These are phyloP conservation scores for Pollenia amentaria DNA, from an alignment of 2,888 invertebrate species.

Conservation along the genomic window DNA sequence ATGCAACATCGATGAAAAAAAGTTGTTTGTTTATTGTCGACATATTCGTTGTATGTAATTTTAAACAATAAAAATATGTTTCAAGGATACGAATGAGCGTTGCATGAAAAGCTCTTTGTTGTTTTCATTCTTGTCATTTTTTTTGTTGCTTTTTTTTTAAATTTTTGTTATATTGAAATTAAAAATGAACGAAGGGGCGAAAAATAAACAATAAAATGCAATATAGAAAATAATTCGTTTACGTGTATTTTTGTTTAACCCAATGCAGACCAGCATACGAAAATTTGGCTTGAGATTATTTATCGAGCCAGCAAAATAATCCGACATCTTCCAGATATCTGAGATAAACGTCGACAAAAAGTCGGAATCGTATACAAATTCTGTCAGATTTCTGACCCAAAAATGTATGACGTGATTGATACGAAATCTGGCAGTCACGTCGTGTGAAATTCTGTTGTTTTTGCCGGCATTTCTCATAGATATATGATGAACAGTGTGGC, in stretches of 20 bases:
- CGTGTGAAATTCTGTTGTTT: too few species aligned
- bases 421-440: too few species aligned
- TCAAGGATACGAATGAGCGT: constrained; percentile 26
- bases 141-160: not conserved
- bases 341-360: too few species aligned
- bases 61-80: constrained; percentile 13
- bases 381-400: too few species aligned
- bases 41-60: constrained; percentile 23
- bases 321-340: too few species aligned
- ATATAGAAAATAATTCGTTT: not conserved
- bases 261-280: not conserved
- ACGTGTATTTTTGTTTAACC: constrained; percentile 14
- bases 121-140: constrained; percentile 9
- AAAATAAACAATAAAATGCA: constrained; percentile 10
- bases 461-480: too few species aligned
- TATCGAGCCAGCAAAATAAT: too few species aligned
- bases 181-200: constrained; percentile 9
- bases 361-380: too few species aligned
- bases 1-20: not conserved
- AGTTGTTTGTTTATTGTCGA: not conserved
- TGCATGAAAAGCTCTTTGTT: constrained; percentile 19
- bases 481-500: too few species aligned
- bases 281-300: too few species aligned
- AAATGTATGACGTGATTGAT: too few species aligned
- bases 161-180: constrained; percentile 6